phyloP scores from a whole-genome alignment of 1,140 invertebrate genomes.

The Drosophila chauvacae region DNA sequence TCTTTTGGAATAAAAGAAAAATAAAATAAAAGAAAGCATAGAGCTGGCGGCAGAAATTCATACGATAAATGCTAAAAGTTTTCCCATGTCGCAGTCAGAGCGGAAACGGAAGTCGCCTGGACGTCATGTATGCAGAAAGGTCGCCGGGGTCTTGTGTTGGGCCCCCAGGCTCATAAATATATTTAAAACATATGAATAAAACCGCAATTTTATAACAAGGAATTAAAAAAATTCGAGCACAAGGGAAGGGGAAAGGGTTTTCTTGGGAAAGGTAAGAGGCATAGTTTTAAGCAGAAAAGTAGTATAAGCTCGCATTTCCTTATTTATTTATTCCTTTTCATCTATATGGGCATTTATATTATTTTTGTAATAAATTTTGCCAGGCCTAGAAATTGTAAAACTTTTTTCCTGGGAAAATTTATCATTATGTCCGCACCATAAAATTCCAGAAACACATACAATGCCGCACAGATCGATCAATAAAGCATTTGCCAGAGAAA shows the following conservation, averaged over 20 bases:
- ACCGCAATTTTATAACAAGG: conserved; percentile 24
- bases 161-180: conserved; percentile 64
- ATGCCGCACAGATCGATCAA: conserved; percentile 53
- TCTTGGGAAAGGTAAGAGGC: no score
- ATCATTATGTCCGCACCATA: conserved; percentile 6
- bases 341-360: background rate
- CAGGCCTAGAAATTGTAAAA: background rate
- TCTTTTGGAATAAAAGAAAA: conserved; percentile 28
- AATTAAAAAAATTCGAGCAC: background rate
- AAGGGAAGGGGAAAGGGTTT: background rate
- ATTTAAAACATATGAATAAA: conserved; percentile 38
- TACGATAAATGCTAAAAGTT: conserved; percentile 74
- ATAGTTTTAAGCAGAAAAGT: background rate
- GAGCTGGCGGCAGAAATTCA: conserved; percentile 43
- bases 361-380: background rate
- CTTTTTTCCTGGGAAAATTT: background rate
- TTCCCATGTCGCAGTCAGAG: conserved; percentile 66
- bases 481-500: conserved; percentile 18
- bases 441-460: conserved; percentile 3
- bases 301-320: background rate
- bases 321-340: background rate
- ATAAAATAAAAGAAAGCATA: conserved; percentile 30
- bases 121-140: conserved; percentile 67
- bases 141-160: conserved; percentile 49
- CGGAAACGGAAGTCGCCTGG: conserved; percentile 72